Percentiles rank a stretch among this genome's conserved stretches.
These are phyloP conservation scores for Adoxophyes honmai DNA, from an alignment of 1,140 invertebrate genomes.

Conservation along the genomic window DNA sequence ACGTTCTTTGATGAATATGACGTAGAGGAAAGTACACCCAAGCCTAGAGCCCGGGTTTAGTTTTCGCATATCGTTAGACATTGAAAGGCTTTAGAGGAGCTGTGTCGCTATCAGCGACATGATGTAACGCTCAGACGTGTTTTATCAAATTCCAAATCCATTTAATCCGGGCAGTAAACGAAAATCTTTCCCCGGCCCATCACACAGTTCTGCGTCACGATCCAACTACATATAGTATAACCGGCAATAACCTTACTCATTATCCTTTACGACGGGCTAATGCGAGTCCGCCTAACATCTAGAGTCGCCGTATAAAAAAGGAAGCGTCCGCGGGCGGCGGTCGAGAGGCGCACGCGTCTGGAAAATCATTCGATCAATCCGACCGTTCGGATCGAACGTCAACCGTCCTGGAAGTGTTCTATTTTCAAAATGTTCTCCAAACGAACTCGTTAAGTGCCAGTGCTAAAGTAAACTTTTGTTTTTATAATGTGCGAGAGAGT, in stretches of 20 bases:
- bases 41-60: neutral
- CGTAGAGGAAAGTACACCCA: neutral
- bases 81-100: constrained; percentile 7
- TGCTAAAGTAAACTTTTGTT: neutral
- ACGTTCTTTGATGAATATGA: too few species aligned
- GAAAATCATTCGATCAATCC: constrained; percentile 65
- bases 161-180: constrained; percentile 64
- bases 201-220: constrained; percentile 51
- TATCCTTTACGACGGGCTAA: constrained; percentile 73
- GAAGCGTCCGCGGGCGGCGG: constrained; percentile 40
- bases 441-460: constrained; percentile 10
- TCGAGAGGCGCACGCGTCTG: constrained; percentile 58
- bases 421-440: constrained; percentile 9
- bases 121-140: constrained; percentile 49
- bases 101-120: constrained; percentile 48
- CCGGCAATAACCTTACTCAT: constrained; percentile 69
- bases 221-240: constrained; percentile 41
- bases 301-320: constrained; percentile 71
- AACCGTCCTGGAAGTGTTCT: constrained; percentile 43
- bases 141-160: constrained; percentile 66
- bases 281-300: constrained; percentile 65
- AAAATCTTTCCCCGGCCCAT: constrained; percentile 60
- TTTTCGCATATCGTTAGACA: constrained; percentile 1
- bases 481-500: constrained; percentile 6
- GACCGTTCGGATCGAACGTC: constrained; percentile 53